Evolutionary conservation across 2,113 vertebrate genomes (phyloP).

Genomic region (Burhinus bistriatus): DNA sequence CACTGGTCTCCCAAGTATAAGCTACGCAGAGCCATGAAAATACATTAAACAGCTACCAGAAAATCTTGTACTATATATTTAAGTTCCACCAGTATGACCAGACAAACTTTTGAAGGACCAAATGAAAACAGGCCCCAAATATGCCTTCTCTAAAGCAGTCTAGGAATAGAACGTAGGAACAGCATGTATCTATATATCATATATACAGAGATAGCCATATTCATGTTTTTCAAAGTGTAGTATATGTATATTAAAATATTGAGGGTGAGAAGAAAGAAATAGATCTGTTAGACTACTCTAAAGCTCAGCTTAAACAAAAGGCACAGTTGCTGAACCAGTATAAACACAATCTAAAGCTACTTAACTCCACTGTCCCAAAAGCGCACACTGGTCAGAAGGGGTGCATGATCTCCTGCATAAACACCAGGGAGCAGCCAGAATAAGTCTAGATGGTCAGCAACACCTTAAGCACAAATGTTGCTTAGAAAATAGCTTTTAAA

Average conservation of each 20-base stretch:
- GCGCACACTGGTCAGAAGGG: neutral
- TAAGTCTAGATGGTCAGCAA: neutral
- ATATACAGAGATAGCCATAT: accelerated
- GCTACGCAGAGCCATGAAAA: neutral
- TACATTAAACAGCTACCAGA: neutral
- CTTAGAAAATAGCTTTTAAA: neutral
- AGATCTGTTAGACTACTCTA: neutral
- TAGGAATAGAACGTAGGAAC: neutral
- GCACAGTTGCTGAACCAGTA: neutral
- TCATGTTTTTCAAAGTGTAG: neutral
- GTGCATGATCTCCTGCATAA: neutral
- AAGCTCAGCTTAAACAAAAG: neutral
- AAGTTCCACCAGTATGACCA: neutral
- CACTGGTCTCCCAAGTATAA: neutral
- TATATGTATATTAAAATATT: neutral
- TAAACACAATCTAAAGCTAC: neutral
- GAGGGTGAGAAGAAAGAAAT: neutral
- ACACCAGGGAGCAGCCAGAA: neutral
- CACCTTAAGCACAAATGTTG: neutral
- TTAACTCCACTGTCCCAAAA: neutral
- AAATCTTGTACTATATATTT: neutral
- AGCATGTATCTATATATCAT: neutral
- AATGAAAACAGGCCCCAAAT: neutral
- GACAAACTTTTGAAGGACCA: neutral
- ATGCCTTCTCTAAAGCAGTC: neutral